Percentiles rank a stretch among this genome's conserved stretches.
Conservation (phyloP, 2,113 vertebrate genomes). For the Okapia johnstoni region DNA sequence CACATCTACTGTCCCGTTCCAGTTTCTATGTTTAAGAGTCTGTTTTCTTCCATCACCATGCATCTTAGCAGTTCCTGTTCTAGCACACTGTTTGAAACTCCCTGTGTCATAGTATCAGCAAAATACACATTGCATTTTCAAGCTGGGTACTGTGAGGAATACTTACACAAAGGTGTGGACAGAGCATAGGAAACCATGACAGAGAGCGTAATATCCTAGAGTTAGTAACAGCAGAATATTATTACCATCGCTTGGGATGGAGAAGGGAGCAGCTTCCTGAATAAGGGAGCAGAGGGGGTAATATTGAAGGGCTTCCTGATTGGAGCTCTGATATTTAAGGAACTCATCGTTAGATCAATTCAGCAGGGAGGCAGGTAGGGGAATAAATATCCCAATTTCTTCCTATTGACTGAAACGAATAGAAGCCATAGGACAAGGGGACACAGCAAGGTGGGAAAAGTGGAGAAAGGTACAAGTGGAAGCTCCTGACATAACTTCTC, state of each 20-base stretch:
- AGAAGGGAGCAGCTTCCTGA: background rate
- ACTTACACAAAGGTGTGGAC: background rate
- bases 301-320: background rate
- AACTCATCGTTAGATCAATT: background rate
- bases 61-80: background rate
- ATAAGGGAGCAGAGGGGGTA: background rate
- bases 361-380: background rate
- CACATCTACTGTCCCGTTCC: background rate
- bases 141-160: background rate
- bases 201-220: background rate
- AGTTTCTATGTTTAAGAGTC: background rate
- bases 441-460: background rate
- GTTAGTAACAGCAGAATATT: background rate
- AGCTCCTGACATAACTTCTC: background rate
- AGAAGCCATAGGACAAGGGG: background rate
- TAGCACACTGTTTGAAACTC: background rate
- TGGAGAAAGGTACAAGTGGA: background rate
- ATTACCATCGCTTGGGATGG: background rate
- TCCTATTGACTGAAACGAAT: background rate
- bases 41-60: background rate
- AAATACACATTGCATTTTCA: background rate
- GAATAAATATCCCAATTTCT: background rate
- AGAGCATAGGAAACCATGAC: background rate
- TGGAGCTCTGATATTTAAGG: background rate
- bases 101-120: background rate